Evolutionary conservation across 2,113 vertebrate species (phyloP).

Genomic region (Thomomys bottae): DNA sequence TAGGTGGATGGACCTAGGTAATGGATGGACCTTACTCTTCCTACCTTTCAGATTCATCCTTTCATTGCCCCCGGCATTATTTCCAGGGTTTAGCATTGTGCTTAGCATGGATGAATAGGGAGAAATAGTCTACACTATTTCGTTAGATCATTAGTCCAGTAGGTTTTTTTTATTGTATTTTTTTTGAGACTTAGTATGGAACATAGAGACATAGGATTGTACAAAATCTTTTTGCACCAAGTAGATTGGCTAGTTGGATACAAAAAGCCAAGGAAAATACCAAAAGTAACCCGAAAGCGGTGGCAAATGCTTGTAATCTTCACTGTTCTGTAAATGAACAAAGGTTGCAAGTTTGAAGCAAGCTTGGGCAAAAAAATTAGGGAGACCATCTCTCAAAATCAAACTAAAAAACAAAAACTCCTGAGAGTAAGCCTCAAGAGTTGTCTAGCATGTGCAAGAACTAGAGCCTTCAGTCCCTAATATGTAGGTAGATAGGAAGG

Average conservation of each 20-base stretch:
- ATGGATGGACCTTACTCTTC: not conserved
- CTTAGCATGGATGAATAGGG: not conserved
- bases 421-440: too few species aligned
- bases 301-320: too few species aligned
- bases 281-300: too few species aligned
- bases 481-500: too few species aligned
- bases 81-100: not conserved
- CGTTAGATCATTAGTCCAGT: not conserved
- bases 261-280: slow-evolving; percentile 7
- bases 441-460: too few species aligned
- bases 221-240: not conserved
- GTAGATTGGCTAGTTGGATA: not conserved
- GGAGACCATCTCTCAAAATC: too few species aligned
- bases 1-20: not conserved
- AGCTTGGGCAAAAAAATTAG: too few species aligned
- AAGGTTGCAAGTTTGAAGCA: too few species aligned
- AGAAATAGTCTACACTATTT: not conserved
- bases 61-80: not conserved
- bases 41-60: not conserved
- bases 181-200: not conserved
- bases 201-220: not conserved
- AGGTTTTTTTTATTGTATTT: too few species aligned
- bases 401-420: too few species aligned
- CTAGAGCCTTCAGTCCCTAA: too few species aligned
- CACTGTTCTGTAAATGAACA: too few species aligned